phyloP scores from a whole-genome alignment of 2,888 invertebrate species.

The Drosophila monieri region DNA sequence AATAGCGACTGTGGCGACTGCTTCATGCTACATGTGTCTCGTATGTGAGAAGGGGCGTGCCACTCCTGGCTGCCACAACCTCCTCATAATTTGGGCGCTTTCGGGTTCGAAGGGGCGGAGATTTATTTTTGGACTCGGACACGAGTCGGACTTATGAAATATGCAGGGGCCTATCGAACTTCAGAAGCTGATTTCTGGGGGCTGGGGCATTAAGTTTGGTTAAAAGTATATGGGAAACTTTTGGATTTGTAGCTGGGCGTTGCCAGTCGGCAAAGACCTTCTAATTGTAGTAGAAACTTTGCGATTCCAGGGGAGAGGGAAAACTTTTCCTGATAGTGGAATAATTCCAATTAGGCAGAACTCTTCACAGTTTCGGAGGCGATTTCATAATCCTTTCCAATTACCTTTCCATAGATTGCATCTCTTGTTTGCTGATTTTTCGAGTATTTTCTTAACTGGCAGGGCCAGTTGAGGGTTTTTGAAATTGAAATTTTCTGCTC shows the following conservation, averaged over 20 bases:
- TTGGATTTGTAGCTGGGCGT: slow-evolving; percentile 15
- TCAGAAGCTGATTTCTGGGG: slow-evolving; percentile 19
- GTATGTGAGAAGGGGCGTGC: slow-evolving; percentile 22
- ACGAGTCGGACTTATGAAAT: slow-evolving; percentile 35
- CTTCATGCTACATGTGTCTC: not conserved
- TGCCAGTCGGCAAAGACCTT: not conserved
- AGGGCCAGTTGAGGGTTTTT: not conserved
- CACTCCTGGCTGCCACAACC: slow-evolving; percentile 15
- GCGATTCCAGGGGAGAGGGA: not conserved
- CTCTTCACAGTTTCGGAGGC: not conserved
- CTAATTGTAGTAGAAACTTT: slow-evolving; percentile 31
- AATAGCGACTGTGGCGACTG: slow-evolving; percentile 12
- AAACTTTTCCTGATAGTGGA: not conserved
- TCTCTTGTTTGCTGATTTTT: not conserved
- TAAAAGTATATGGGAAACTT: slow-evolving; percentile 18
- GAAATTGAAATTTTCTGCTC: slow-evolving; percentile 2
- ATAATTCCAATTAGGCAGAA: not conserved
- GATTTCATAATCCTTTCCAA: not conserved
- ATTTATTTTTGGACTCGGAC: slow-evolving; percentile 30
- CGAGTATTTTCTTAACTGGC: not conserved
- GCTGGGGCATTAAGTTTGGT: slow-evolving; percentile 34
- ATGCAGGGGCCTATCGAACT: slow-evolving; percentile 21
- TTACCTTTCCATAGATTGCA: not conserved
- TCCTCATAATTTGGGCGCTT: slow-evolving; percentile 22
- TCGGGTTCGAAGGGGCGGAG: not conserved